Percentiles rank a stretch among this genome's conserved stretches.
Evolutionary conservation across 1,140 invertebrate genomes (phyloP).

Genomic region (Agrilus planipennis): DNA sequence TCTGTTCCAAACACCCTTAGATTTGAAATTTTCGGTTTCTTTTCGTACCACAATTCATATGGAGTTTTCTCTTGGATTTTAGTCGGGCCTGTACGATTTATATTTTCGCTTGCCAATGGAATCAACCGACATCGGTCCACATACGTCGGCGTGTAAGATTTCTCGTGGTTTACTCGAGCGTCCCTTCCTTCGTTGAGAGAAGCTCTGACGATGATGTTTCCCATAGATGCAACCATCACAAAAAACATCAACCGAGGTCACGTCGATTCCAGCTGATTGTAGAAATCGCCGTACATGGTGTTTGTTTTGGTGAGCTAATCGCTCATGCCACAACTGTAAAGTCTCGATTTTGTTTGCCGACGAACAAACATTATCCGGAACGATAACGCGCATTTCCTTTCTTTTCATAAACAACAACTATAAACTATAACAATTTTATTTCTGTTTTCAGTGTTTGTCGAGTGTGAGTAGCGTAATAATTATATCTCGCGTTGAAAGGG

Average conservation of each 20-base stretch:
- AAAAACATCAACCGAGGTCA: conserved; percentile 11
- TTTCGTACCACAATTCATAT: conserved; percentile 8
- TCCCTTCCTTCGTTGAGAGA: conserved; percentile 17
- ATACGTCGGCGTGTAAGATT: conserved; percentile 35
- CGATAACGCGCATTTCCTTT: too few species aligned
- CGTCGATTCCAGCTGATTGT: conserved; percentile 14
- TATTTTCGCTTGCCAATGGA: too few species aligned
- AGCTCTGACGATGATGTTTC: conserved; percentile 29
- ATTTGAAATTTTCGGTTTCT: conserved; percentile 14
- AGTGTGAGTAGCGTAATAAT: too few species aligned
- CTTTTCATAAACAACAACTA: too few species aligned
- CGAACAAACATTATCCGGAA: too few species aligned
- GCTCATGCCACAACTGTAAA: conserved; percentile 9
- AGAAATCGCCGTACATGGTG: conserved; percentile 3
- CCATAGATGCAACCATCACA: conserved; percentile 33
- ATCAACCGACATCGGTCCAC: conserved; percentile 33
- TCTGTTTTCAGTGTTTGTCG: too few species aligned
- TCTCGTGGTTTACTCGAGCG: conserved; percentile 22
- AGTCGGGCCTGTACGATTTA: conserved; percentile 11
- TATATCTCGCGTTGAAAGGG: too few species aligned
- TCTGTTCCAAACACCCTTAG: conserved; percentile 8
- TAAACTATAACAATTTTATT: too few species aligned
- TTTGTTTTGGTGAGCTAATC: conserved; percentile 8
- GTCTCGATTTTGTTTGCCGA: too few species aligned
- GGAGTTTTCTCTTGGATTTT: neutral